Evolutionary conservation across 2,797 vertebrate species (phyloP), one percentile per base, ranked within the genome.

Genomic region (Pseudomugil tenellus): DNA sequence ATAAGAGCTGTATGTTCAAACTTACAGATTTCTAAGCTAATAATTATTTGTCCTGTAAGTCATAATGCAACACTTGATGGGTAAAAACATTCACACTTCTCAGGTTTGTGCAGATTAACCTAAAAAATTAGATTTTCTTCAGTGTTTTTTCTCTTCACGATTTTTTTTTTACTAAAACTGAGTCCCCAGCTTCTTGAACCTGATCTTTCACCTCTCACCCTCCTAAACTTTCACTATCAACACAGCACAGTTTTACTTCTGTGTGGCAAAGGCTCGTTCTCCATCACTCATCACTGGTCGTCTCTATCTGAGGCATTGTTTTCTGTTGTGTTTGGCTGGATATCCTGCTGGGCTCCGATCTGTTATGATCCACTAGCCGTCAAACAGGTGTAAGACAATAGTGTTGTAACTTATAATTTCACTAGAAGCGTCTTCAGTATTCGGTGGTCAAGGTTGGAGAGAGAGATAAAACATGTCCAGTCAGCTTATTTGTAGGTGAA

Each of bases 181-280:
- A 29, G 29, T 6, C 29, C 3, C 29, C 6, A 29, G 29, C 29
- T 6, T 55, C 37, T 60, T 3, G 0, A 52, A 74, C 62, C 69
- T 2, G 48, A 77, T 77, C 84, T 74, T 79, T 21, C 77, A 73
- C 79, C 72, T 88, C 82, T 70, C 82, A 86, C 80, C 79, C 80
- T 43, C 85, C 86, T 91, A 72, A 58, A 58, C 63, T 92, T 90
- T 16, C 88, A 81, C 80, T 84, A 71, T 89, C 84, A 88, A 89
- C 80, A 91, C 77, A 52, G 59, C 54, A 19, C 57, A 14, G 78
- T 81, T 77, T 43, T 11, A n/a, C 72, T 60, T 75, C 77, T 75
- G 84, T 77, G 72, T 46, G 78, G 76, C 68, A 10, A n/a, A 37
- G 34, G 9, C 51, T 62, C 56, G 28, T 2, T 34, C 48, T 39